Evolutionary conservation across 1,140 invertebrate species (phyloP).

Genomic region (Philopotamus ludificatus): DNA sequence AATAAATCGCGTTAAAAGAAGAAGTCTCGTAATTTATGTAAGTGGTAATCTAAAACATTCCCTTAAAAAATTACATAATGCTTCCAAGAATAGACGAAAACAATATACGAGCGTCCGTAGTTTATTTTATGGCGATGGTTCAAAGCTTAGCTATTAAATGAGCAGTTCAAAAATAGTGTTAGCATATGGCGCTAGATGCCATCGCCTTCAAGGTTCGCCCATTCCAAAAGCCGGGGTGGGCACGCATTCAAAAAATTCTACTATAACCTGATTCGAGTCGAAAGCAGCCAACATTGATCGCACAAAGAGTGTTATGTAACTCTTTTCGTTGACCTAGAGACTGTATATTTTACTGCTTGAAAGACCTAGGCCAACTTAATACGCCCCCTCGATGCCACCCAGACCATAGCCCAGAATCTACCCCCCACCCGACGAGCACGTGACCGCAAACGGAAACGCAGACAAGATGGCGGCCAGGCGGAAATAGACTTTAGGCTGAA

Average conservation of each 20-base stretch:
- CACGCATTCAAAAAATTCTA: not conserved
- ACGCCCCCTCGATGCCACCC: not conserved
- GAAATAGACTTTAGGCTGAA: not conserved
- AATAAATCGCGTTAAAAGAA: too few relatives aligned
- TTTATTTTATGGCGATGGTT: not conserved
- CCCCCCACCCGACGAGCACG: not conserved
- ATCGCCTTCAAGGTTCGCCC: not conserved
- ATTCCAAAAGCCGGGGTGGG: not conserved
- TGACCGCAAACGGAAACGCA: not conserved
- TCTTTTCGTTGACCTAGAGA: constrained; percentile 29
- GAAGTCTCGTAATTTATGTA: too few relatives aligned
- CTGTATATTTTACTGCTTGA: constrained; percentile 17
- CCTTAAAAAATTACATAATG: too few relatives aligned
- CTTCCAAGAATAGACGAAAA: too few relatives aligned
- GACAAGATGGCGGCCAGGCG: not conserved
- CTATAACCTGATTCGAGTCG: constrained; percentile 15
- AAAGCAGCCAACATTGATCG: constrained; percentile 30
- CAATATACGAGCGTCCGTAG: not conserved
- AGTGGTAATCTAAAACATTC: too few relatives aligned
- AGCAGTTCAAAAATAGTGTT: not conserved
- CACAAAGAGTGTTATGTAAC: constrained; percentile 24
- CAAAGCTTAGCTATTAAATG: not conserved
- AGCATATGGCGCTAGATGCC: constrained; percentile 7
- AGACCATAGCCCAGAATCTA: not conserved
- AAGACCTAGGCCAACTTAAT: constrained; percentile 28